Evolutionary conservation across 2,797 vertebrate genomes (phyloP).

Genomic region (Crocodylus rhombifer): DNA sequence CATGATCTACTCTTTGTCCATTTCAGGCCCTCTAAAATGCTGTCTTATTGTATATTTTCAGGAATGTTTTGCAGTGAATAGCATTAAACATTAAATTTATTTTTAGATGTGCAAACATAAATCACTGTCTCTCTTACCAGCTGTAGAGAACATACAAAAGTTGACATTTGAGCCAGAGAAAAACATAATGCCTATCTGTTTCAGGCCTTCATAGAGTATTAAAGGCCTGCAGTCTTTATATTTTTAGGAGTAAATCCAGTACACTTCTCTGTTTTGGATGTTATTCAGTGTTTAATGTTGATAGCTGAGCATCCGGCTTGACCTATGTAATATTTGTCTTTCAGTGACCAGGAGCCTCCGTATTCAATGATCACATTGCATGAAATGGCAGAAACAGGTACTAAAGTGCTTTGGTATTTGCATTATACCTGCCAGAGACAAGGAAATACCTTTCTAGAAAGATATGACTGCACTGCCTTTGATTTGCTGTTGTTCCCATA

Average conservation of each 20-base stretch:
- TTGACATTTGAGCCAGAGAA: neutral
- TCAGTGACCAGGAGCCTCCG: slow-evolving; percentile 98
- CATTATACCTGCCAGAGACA: neutral
- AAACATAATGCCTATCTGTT: neutral
- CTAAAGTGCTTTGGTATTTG: slow-evolving; percentile 65
- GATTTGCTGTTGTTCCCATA: neutral
- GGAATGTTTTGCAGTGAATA: neutral
- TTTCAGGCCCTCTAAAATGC: neutral
- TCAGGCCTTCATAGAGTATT: neutral
- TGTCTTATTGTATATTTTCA: accelerated
- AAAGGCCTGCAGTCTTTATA: neutral
- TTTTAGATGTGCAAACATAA: neutral
- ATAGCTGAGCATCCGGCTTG: slow-evolving; percentile 42
- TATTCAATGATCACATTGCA: slow-evolving; percentile 99
- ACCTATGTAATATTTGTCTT: slow-evolving; percentile 80
- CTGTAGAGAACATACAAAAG: neutral
- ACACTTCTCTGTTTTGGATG: neutral
- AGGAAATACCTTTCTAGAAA: neutral
- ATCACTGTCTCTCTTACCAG: neutral
- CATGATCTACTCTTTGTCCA: neutral
- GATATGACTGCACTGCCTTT: neutral
- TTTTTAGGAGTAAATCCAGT: neutral
- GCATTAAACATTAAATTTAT: neutral
- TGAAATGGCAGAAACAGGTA: slow-evolving; percentile 99
- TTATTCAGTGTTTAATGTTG: slow-evolving; percentile 23